Evolutionary conservation across 1,140 invertebrate species (phyloP).

Genomic region (Ips nitidus): DNA sequence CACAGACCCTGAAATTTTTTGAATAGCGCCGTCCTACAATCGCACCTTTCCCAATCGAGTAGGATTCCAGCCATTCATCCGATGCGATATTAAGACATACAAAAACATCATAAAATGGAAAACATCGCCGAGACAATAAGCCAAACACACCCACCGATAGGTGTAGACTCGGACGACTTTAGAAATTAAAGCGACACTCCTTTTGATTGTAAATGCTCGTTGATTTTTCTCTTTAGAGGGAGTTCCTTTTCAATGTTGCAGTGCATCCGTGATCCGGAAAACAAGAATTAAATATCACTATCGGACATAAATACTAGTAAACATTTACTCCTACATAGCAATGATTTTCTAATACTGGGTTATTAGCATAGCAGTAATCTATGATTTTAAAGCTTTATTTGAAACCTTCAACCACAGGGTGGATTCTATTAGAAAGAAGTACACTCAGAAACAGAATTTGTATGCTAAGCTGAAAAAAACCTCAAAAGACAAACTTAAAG

Average conservation of each 20-base stretch:
- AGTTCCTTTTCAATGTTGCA: not conserved
- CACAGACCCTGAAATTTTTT: not conserved
- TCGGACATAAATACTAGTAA: too few relatives aligned
- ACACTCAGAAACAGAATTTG: too few relatives aligned
- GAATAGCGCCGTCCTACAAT: not conserved
- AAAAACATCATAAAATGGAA: slow-evolving; percentile 1
- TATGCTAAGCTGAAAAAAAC: too few relatives aligned
- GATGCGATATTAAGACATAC: slow-evolving; percentile 1
- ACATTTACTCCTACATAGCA: too few relatives aligned
- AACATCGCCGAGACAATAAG: slow-evolving; percentile 1
- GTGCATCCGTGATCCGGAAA: too few relatives aligned
- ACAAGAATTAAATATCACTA: too few relatives aligned
- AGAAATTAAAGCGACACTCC: slow-evolving; percentile 2
- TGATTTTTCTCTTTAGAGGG: not conserved
- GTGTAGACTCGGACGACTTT: not conserved
- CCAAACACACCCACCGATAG: not conserved
- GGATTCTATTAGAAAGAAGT: too few relatives aligned
- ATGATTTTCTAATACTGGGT: too few relatives aligned
- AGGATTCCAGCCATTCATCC: slow-evolving; percentile 2
- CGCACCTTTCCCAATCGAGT: slow-evolving; percentile 3
- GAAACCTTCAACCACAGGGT: too few relatives aligned
- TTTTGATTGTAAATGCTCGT: slow-evolving; percentile 2
- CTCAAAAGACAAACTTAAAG: too few relatives aligned
- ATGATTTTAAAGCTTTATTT: too few relatives aligned
- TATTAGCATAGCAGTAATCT: too few relatives aligned